Conservation (phyloP, 2,113 vertebrate genomes). For the Mustela lutreola region DNA sequence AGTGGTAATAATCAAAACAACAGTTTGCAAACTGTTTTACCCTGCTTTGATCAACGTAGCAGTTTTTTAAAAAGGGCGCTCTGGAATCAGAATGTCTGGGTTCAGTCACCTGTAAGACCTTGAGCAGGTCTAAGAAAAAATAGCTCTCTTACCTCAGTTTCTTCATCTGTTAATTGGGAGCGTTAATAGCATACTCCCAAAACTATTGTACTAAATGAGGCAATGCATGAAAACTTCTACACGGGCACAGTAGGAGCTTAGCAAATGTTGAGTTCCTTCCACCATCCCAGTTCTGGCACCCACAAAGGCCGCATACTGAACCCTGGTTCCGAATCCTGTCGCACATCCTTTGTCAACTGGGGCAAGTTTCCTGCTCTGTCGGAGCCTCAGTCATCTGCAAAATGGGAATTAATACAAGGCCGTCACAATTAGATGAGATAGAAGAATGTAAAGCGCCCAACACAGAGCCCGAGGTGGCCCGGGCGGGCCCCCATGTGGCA, state of each 20-base stretch:
- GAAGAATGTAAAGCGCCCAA: not conserved
- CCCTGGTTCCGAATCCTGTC: not conserved
- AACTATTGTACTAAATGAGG: not conserved
- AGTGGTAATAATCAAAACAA: not conserved
- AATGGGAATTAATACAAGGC: not conserved
- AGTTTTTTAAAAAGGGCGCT: not conserved
- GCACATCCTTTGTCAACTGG: not conserved
- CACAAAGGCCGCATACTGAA: not conserved
- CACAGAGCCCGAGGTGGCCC: not conserved
- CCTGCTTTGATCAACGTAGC: not conserved
- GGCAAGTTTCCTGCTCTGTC: not conserved
- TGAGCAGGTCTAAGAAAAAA: not conserved
- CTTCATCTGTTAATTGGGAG: not conserved
- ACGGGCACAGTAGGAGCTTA: not conserved
- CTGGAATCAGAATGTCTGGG: not conserved
- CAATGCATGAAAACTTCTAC: not conserved
- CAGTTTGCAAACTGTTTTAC: conserved; percentile 41
- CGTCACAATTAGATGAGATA: not conserved
- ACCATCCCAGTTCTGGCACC: not conserved
- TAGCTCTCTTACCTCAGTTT: not conserved
- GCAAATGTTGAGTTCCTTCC: not conserved
- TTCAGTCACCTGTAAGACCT: not conserved
- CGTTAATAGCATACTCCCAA: not conserved
- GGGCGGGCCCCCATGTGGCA: not conserved
- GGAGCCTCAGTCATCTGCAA: not conserved